Percentiles rank a stretch among this genome's conserved stretches.
phyloP scores from a whole-genome alignment of 2,888 invertebrate genomes.

The Drosophila stalkeri region DNA sequence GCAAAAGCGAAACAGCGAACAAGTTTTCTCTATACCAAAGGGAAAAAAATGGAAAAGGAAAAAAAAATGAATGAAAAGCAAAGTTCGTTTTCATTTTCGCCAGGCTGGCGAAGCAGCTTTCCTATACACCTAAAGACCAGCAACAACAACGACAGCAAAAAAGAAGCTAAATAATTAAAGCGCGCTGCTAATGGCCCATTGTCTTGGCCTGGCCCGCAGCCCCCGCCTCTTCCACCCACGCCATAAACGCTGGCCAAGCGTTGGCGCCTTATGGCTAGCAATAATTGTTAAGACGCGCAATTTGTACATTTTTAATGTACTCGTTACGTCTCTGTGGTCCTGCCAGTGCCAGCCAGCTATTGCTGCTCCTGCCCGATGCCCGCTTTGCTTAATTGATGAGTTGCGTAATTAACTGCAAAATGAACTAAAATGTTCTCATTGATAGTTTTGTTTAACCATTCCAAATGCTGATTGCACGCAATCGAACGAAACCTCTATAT shows the following conservation, averaged over 20 bases:
- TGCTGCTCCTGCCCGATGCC: neutral
- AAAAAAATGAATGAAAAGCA: constrained; percentile 43
- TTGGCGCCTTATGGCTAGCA: constrained; percentile 63
- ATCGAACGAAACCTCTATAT: constrained; percentile 21
- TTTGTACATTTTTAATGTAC: constrained; percentile 79
- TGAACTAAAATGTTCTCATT: constrained; percentile 62
- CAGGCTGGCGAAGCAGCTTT: constrained; percentile 44
- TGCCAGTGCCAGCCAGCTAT: neutral
- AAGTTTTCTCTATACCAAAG: constrained; percentile 64
- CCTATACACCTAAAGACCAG: constrained; percentile 28
- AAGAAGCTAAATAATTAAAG: constrained; percentile 75
- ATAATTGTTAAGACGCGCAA: constrained; percentile 82
- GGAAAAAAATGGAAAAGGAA: constrained; percentile 16
- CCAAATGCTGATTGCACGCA: constrained; percentile 43
- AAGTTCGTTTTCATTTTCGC: constrained; percentile 72
- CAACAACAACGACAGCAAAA: neutral
- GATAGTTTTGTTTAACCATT: constrained; percentile 60
- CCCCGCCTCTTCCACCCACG: constrained; percentile 1
- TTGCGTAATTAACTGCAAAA: constrained; percentile 83
- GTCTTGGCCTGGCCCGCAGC: constrained; percentile 54
- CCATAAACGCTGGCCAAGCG: constrained; percentile 70
- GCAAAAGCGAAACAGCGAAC: constrained; percentile 71
- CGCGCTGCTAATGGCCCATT: constrained; percentile 79
- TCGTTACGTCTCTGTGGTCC: constrained; percentile 35
- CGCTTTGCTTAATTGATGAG: constrained; percentile 77